phyloP scores from a whole-genome alignment of 2,797 vertebrate genomes.

The Thaleichthys pacificus region DNA sequence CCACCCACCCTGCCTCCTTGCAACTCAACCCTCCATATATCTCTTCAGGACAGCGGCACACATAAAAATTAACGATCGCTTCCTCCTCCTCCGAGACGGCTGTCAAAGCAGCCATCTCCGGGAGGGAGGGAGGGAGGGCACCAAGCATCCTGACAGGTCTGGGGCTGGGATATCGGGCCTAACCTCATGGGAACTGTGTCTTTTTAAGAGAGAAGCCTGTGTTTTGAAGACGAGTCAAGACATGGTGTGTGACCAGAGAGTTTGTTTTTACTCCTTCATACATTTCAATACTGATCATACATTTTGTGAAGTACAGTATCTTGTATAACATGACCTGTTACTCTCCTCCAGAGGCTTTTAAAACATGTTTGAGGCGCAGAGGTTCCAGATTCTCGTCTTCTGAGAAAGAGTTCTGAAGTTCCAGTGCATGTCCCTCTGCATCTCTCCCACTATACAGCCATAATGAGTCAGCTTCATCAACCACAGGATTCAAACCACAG shows the following conservation, averaged over 20 bases:
- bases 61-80: conserved; percentile 51
- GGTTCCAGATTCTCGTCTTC: too few relatives aligned
- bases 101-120: conserved; percentile 35
- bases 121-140: not conserved
- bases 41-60: conserved; percentile 32
- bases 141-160: not conserved
- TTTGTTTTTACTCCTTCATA: too few relatives aligned
- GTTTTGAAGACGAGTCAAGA: conserved; percentile 38
- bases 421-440: not conserved
- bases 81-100: conserved; percentile 30
- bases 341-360: too few relatives aligned
- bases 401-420: too few relatives aligned
- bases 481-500: conserved; percentile 36
- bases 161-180: conserved; percentile 24
- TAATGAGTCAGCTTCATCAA: conserved; percentile 26
- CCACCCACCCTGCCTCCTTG: conserved; percentile 16
- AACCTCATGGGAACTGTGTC: conserved; percentile 38
- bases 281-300: too few relatives aligned
- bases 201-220: conserved; percentile 35
- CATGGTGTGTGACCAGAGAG: conserved; percentile 12
- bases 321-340: too few relatives aligned
- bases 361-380: too few relatives aligned
- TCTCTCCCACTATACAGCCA: conserved; percentile 11
- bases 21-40: conserved; percentile 35
- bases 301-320: too few relatives aligned